Evolutionary conservation across 2,888 invertebrate genomes (phyloP).

Genomic region (Eupithecia inturbata): DNA sequence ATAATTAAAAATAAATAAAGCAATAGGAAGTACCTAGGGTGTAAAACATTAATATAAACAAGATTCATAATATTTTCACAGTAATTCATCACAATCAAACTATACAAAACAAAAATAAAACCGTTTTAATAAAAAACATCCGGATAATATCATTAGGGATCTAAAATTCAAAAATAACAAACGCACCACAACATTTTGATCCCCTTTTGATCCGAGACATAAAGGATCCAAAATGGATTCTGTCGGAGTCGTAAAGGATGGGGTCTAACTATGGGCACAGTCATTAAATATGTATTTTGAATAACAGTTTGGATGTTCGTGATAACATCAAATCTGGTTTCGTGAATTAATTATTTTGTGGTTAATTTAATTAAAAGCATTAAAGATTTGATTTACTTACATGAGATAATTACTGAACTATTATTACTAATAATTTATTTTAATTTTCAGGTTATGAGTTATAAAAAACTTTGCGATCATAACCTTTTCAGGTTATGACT

Average conservation of each 20-base stretch:
- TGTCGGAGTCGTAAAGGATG: slow-evolving; percentile 41
- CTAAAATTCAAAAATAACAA: slow-evolving; percentile 44
- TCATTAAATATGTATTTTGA: slow-evolving; percentile 5
- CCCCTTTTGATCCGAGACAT: slow-evolving; percentile 46
- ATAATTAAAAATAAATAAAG: neutral
- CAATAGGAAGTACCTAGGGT: neutral
- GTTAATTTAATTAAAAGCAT: no score
- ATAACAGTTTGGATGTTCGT: slow-evolving; percentile 20
- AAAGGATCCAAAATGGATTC: slow-evolving; percentile 55
- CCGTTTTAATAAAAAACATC: slow-evolving; percentile 42
- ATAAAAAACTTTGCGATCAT: no score
- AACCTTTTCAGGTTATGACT: neutral
- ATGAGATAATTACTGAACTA: neutral
- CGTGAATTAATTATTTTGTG: slow-evolving; percentile 14
- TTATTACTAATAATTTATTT: neutral
- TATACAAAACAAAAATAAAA: slow-evolving; percentile 31
- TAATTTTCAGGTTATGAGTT: no score
- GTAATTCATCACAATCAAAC: slow-evolving; percentile 18
- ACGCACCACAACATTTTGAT: slow-evolving; percentile 51
- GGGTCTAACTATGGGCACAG: slow-evolving; percentile 25
- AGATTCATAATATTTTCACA: neutral
- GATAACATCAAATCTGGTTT: slow-evolving; percentile 21
- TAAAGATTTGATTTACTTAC: neutral
- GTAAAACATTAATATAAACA: neutral
- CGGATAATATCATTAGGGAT: slow-evolving; percentile 46